Percentiles rank a stretch among this genome's conserved stretches.
Conservation (phyloP, 2,113 vertebrate genomes). For the Pagrus major region DNA sequence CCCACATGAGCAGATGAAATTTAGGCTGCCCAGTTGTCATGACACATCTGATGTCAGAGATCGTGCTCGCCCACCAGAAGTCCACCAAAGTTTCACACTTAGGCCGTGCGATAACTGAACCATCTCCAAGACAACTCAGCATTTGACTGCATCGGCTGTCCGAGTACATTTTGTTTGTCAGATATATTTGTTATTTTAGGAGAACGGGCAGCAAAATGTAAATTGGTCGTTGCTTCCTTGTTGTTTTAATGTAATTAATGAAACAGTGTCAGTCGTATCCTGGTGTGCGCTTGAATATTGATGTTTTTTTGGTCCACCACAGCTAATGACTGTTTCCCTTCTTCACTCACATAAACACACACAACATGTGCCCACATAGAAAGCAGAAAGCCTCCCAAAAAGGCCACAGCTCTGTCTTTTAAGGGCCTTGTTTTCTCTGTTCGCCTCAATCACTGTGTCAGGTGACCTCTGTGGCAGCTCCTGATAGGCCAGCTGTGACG, state of each 20-base stretch:
- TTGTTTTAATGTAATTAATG: no score
- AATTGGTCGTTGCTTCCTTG: no score
- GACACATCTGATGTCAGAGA: neutral
- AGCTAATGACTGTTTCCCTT: neutral
- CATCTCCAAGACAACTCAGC: neutral
- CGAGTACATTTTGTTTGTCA: no score
- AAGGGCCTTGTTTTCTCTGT: conserved; percentile 59
- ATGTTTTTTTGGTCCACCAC: no score
- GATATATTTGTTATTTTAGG: no score
- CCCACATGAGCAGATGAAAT: no score
- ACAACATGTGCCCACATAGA: conserved; percentile 25
- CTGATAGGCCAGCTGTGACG: conserved; percentile 72
- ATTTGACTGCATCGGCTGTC: neutral
- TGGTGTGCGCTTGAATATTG: no score
- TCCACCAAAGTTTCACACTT: neutral
- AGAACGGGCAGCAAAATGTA: no score
- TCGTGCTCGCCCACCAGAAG: no score
- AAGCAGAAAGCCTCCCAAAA: conserved; percentile 34
- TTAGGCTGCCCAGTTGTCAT: neutral
- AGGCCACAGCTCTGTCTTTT: conserved; percentile 55
- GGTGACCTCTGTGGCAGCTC: conserved; percentile 63
- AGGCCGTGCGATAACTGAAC: neutral
- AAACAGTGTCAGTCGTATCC: no score
- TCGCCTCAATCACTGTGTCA: conserved; percentile 70
- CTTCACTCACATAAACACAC: neutral